A percentile compares a stretch with the other conserved stretches of the same genome.
phyloP scores from a whole-genome alignment of 1,140 invertebrate genomes.

The Lepidostoma basale region DNA sequence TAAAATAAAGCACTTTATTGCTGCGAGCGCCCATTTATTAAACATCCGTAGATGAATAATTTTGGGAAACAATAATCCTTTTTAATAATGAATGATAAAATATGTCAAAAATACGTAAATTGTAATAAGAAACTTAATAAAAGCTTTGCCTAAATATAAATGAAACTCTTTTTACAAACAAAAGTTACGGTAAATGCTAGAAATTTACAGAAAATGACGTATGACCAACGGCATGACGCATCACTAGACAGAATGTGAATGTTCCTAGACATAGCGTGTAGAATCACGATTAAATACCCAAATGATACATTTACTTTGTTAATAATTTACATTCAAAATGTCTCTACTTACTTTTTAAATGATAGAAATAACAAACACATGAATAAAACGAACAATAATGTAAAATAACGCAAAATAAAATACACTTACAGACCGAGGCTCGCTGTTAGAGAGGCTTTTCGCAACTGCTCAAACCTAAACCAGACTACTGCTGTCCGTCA shows the following conservation, averaged over 20 bases:
- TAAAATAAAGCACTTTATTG: background rate
- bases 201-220: conserved; percentile 34
- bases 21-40: background rate
- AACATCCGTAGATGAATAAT: no score
- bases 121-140: no score
- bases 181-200: background rate
- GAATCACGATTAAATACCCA: conserved; percentile 1
- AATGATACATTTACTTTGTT: conserved; percentile 8
- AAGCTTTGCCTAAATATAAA: no score
- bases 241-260: conserved; percentile 33
- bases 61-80: no score
- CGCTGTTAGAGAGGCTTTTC: conserved; percentile 59
- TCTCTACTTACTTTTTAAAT: conserved; percentile 25
- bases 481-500: conserved; percentile 42
- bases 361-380: conserved; percentile 26
- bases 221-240: conserved; percentile 35
- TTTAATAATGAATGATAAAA: no score
- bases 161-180: no score
- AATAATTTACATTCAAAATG: background rate
- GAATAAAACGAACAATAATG: conserved; percentile 26
- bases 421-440: conserved; percentile 57
- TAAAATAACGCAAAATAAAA: conserved; percentile 29
- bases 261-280: conserved; percentile 12
- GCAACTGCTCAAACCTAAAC: conserved; percentile 52
- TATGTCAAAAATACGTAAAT: no score